Evolutionary conservation across 2,797 vertebrate genomes (phyloP).

Genomic region (Botia almorhae): DNA sequence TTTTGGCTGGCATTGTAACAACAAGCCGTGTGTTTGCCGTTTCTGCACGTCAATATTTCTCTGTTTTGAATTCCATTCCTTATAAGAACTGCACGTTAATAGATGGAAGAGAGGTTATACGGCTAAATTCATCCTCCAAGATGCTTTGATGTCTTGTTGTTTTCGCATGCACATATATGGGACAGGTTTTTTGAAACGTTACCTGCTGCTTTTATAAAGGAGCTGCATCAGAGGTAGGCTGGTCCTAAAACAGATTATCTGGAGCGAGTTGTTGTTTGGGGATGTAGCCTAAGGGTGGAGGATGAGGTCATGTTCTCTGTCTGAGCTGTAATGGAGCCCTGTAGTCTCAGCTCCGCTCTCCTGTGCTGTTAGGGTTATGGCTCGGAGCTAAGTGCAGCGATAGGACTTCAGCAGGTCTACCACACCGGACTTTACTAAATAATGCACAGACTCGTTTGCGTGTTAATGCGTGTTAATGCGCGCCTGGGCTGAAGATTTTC

Average conservation of each 20-base stretch:
- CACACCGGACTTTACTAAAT: slow-evolving; percentile 53
- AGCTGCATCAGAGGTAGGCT: slow-evolving; percentile 3
- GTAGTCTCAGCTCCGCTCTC: slow-evolving; percentile 5
- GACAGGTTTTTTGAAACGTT: neutral
- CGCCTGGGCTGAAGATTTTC: slow-evolving; percentile 49
- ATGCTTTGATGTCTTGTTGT: neutral
- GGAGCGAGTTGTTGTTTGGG: slow-evolving; percentile 13
- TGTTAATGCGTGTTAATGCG: slow-evolving; percentile 49
- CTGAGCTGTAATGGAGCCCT: slow-evolving; percentile 37
- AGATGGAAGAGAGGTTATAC: neutral
- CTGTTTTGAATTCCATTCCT: neutral
- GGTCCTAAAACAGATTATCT: slow-evolving; percentile 26
- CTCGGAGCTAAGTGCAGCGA: slow-evolving; percentile 46
- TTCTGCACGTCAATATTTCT: neutral
- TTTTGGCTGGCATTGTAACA: neutral
- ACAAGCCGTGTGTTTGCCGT: neutral
- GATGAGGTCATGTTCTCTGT: slow-evolving; percentile 45
- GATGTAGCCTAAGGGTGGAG: slow-evolving; percentile 21
- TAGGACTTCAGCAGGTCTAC: slow-evolving; percentile 28
- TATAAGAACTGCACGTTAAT: neutral
- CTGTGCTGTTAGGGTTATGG: slow-evolving; percentile 41
- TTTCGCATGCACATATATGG: neutral
- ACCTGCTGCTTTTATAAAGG: neutral
- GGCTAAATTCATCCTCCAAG: neutral
- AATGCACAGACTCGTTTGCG: slow-evolving; percentile 52